phyloP scores from a whole-genome alignment of 2,797 vertebrate genomes.

The Heteromormyrus szaboi region DNA sequence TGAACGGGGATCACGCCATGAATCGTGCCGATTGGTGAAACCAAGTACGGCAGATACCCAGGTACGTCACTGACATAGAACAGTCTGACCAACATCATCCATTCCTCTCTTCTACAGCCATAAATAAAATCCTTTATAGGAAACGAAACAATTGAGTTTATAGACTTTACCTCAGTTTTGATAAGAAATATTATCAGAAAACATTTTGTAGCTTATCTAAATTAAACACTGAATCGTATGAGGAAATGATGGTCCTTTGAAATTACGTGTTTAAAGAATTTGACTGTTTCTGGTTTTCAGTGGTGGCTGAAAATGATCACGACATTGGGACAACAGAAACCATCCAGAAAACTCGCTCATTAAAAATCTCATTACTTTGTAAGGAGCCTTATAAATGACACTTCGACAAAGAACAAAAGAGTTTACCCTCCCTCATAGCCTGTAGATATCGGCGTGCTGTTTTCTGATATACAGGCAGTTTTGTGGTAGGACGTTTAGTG shows the following conservation, averaged over 20 bases:
- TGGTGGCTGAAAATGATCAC: constrained; percentile 26
- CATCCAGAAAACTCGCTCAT: constrained; percentile 33
- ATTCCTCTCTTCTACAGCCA: background rate
- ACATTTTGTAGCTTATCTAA: background rate
- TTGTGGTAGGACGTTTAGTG: background rate
- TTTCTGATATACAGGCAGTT: constrained; percentile 21
- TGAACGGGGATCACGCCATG: background rate
- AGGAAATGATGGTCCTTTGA: background rate
- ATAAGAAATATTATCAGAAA: background rate
- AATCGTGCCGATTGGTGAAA: background rate
- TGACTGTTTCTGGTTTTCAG: constrained; percentile 17
- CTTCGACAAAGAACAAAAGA: constrained; percentile 53
- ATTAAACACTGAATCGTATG: background rate
- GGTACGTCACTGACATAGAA: background rate
- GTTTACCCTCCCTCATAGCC: constrained; percentile 25
- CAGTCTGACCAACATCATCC: background rate
- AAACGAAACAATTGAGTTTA: background rate
- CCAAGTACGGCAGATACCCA: no score
- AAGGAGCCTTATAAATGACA: constrained; percentile 49
- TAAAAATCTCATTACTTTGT: constrained; percentile 51
- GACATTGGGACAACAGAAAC: constrained; percentile 28
- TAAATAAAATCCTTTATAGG: background rate
- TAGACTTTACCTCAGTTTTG: background rate
- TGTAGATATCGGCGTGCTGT: constrained; percentile 21
- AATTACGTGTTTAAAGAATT: constrained; percentile 1